Evolutionary conservation across 2,797 vertebrate genomes (phyloP), one percentile per base, ranked within the genome.

Genomic region (Setipinna tenuifilis): DNA sequence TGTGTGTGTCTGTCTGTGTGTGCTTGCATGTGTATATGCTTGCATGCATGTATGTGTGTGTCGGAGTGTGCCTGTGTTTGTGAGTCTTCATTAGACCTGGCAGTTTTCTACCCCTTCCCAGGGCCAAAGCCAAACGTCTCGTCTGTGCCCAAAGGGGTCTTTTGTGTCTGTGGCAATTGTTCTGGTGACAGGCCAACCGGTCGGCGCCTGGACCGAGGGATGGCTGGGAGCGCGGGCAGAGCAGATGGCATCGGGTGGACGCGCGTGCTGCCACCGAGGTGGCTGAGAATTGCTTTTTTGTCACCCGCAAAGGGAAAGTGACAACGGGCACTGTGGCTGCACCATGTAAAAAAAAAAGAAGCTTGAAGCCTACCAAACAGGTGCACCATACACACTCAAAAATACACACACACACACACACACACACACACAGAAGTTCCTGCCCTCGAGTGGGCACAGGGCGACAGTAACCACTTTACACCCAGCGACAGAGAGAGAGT

Each of bases 371-470:
- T 25, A 71, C 65, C 65, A 25, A 71, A 12, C 71, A 78, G 71
- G 71, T 44, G 71, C 71, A 78, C 35, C 31, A 31, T 17, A 35
- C 61, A 62, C 61, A 62, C 61, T 19, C n/a, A 68, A 21, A 68
- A 9, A 71, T 25, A 71, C 68, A 75, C 68, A 75, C 68, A 78
- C 35, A 41, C 71, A 78, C 71, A 78, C 71, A 78, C 31, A 78
- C 71, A 78, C 71, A 78, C 71, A 78, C 31, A 78, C 31, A 78
- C 31, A 78, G 1, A 44, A 2, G 6, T 3, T 0, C 31, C 17
- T 78, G 31, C 31, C 71, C 68, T 41, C 16, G 3, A 35, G 68
- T 28, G 6, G 16, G 28, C 68, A 75, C 14, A 75, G 2, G 31
- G 28, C 6, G 68, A 19, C 28, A 14, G 28, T 41, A 75, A 75